These are phyloP conservation scores for Psilopsiagon aymara DNA, from an alignment of 2,113 vertebrate genomes.

Conservation along the genomic window DNA sequence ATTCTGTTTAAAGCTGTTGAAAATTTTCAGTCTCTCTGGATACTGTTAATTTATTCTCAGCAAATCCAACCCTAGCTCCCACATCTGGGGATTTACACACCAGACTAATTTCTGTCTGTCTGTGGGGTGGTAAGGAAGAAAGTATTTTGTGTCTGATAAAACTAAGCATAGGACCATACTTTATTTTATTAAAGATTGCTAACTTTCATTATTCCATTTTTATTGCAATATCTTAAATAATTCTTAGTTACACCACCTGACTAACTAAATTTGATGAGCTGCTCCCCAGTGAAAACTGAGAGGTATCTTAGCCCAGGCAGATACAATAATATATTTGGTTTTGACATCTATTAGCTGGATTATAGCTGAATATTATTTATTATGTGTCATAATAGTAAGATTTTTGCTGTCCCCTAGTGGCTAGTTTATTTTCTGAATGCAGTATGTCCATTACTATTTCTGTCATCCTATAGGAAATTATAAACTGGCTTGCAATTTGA, in stretches of 20 bases:
- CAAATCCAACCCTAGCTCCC: not conserved
- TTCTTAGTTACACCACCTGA: not conserved
- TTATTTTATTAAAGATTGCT: not conserved
- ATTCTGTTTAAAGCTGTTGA: not conserved
- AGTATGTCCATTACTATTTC: not conserved
- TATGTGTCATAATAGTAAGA: not conserved
- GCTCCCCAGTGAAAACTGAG: not conserved
- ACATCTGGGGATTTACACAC: not conserved
- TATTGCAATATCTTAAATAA: not conserved
- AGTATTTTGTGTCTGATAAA: not conserved
- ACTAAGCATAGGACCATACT: not conserved
- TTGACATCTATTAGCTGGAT: not conserved
- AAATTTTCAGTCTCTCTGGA: not conserved
- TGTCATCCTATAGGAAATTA: not conserved
- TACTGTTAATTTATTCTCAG: not conserved
- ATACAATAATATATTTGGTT: not conserved
- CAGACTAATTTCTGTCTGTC: not conserved
- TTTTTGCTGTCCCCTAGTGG: constrained; percentile 10
- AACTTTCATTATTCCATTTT: not conserved
- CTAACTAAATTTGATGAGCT: not conserved
- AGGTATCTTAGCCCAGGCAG: not conserved
- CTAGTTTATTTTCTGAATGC: not conserved
- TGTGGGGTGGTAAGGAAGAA: not conserved
- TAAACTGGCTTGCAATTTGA: not conserved
- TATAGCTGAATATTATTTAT: not conserved